Base-by-base conservation (phyloP, 2,888 invertebrate species). In the Carpatolechia fugitivella region DNA sequence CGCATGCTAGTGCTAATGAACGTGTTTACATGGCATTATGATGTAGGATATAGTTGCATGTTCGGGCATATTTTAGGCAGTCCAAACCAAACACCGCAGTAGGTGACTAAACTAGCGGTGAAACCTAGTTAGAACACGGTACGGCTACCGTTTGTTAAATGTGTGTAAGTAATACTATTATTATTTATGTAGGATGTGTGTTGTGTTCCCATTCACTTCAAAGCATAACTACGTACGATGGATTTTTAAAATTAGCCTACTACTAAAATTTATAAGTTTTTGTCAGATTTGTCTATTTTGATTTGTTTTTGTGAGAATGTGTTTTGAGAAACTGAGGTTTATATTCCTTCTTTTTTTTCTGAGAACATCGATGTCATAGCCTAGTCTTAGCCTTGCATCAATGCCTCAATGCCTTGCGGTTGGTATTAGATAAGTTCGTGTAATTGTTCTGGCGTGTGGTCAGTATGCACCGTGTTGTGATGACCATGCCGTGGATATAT, bases 371-470 rank as follows among this genome's bases (percentile, higher is more conserved):
- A n/a, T n/a, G 6, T 24, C 24, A 24, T 4, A 24, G 24, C 24
- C 24, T 24, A 24, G 24, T 4, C 3, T 6, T 4, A 24, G 24
- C 33, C 48, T 33, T 48, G 48, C 48, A 44, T 44, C 44, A 11
- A 29, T 8, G 29, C 18, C 7, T 44, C 44, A 11, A n/a, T 13
- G 13, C 7, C 16, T 59, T 86, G 88, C 65, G 87, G 88, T 88
- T 84, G 78, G 70, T 75, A 79, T 80, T 72, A 74, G 65, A 77
- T 70, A 71, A 70, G 68, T 74, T 68, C 66, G 68, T 69, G 78
- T 86, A 85, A 89, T 89, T 78, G 80, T 66, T 69, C 65, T 80
- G 88, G 82, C 88, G 72, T 89, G 89, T 69, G 88, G 89, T 89
- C 68, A 74, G 58, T 62, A n/a, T 60, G 72, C 85, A 83, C 80